phyloP scores from a whole-genome alignment of 2,888 invertebrate genomes.

The Nymphalis c-album region DNA sequence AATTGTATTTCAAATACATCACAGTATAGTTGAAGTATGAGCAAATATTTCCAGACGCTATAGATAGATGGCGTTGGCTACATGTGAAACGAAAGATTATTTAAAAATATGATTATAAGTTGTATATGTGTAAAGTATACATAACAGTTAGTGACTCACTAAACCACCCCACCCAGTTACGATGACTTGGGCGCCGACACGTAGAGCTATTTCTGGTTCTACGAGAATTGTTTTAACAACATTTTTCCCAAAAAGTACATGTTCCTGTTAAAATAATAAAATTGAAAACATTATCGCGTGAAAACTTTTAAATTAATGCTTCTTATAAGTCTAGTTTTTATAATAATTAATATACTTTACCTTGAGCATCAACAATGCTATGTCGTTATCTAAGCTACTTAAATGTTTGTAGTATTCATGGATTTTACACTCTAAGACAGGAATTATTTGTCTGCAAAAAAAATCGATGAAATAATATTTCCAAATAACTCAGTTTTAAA shows the following conservation, averaged over 20 bases:
- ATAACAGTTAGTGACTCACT: slow-evolving; percentile 41
- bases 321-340: not conserved
- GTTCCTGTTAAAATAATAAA: slow-evolving; percentile 44
- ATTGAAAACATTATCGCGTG: not conserved
- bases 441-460: slow-evolving; percentile 58
- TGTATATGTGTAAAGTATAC: not conserved
- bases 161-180: slow-evolving; percentile 60
- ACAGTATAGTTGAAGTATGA: not conserved
- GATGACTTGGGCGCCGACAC: slow-evolving; percentile 42
- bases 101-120: not conserved
- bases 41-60: not conserved
- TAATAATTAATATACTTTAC: slow-evolving; percentile 46
- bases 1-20: not conserved
- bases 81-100: not conserved
- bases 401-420: slow-evolving; percentile 63
- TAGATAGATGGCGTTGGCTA: slow-evolving; percentile 36
- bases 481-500: not conserved
- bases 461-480: not conserved
- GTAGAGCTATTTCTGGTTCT: slow-evolving; percentile 49
- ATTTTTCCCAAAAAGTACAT: slow-evolving; percentile 48
- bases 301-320: slow-evolving; percentile 13
- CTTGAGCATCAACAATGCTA: slow-evolving; percentile 60
- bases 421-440: slow-evolving; percentile 55
- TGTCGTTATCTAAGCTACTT: slow-evolving; percentile 61
- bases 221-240: slow-evolving; percentile 56